Conservation (phyloP, 2,888 invertebrate genomes). For the Anagyrus pseudococci region DNA sequence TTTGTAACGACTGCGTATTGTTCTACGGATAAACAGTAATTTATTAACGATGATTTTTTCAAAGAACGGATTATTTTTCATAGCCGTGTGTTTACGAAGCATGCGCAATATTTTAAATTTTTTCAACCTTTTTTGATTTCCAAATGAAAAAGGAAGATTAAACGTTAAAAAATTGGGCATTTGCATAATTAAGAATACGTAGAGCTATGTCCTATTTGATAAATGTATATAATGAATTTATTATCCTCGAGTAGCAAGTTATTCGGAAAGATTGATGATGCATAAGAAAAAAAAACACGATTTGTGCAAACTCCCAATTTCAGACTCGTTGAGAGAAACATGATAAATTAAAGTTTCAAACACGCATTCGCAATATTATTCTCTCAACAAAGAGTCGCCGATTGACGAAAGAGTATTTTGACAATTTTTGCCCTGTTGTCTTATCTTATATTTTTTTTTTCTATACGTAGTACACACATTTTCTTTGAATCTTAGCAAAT, state of each 20-base stretch:
- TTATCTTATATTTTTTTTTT: slow-evolving; percentile 16
- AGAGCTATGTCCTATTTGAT: too few species aligned
- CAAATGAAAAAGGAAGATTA: slow-evolving; percentile 5
- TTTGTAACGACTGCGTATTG: slow-evolving; percentile 21
- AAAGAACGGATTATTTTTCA: too few species aligned
- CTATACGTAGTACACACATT: slow-evolving; percentile 17
- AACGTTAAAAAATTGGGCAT: slow-evolving; percentile 8
- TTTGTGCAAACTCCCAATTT: slow-evolving; percentile 14
- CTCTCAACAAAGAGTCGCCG: slow-evolving; percentile 28
- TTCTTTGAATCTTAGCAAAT: slow-evolving; percentile 33
- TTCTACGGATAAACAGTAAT: slow-evolving; percentile 12
- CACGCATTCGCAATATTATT: slow-evolving; percentile 6
- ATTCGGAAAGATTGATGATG: background rate
- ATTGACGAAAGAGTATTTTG: slow-evolving; percentile 11
- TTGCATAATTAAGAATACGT: slow-evolving; percentile 6
- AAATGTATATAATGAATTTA: too few species aligned
- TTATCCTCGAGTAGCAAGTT: background rate
- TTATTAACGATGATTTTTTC: slow-evolving; percentile 23
- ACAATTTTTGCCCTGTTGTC: slow-evolving; percentile 12
- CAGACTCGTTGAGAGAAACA: slow-evolving; percentile 18
- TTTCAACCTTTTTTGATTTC: slow-evolving; percentile 24
- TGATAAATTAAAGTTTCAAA: too few species aligned
- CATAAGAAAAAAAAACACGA: slow-evolving; percentile 1
- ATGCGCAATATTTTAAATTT: slow-evolving; percentile 25
- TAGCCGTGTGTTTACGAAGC: slow-evolving; percentile 23